Base-by-base conservation (phyloP, 2,797 vertebrate species). In the Muscicapa comitata region DNA sequence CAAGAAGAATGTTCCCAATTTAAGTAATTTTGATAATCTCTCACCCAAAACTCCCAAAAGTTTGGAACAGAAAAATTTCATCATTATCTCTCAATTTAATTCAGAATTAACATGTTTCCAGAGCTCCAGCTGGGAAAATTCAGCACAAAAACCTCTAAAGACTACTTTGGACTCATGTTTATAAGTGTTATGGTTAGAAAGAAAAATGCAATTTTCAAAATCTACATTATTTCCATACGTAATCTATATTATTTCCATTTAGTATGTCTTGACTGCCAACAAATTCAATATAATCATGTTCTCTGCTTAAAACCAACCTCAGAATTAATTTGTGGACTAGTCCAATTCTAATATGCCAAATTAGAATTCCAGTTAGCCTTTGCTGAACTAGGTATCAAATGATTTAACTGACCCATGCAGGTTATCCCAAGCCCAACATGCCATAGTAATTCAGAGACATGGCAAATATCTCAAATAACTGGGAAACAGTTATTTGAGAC, bases 81-180 rank as follows among this genome's bases (percentile, higher is more conserved):
- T 14, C 15, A 23, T 20, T 48, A 38, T 29, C 18, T 68, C 33
- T 71, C 7, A 1, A 45, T 25, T 58, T 23, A 57, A 53, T 50
- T 63, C 33, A 78, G 66, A 80, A 87, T 47, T 63, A 71, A 23
- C 5, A 23, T 9, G 6, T 15, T 81, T 89, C 31, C 38, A 38
- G 28, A 74, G 10, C 15, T 86, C 28, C 54, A 35, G 43, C 9
- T 50, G 55, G 71, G 31, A 73, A 76, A 77, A 86, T 51, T 38
- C 18, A 50, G n/a, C 31, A 55, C 2, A 40, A 59, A 67, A 73
- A 12, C 53, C 7, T 59, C 18, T 50, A 37, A 11, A 74, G 15
- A 66, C 21, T 45, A 61, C 43, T 57, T 3, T 0, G 7, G 33
- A 65, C 17, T 68, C 0, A 0, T 21, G 38, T 77, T 90, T 74